phyloP scores from a whole-genome alignment of 1,140 invertebrate species.

The Ylistrum balloti region DNA sequence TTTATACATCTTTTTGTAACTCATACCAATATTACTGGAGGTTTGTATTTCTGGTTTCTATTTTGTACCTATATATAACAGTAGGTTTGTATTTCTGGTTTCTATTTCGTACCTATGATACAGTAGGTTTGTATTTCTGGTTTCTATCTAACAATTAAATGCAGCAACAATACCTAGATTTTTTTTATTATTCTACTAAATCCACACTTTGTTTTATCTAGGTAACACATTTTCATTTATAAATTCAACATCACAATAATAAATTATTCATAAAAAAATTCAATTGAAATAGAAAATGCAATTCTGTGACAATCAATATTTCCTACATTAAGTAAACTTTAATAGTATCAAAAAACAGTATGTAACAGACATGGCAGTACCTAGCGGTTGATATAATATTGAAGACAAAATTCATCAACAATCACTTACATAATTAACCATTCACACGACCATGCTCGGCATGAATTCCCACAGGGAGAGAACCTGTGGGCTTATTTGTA shows the following conservation, averaged over 20 bases:
- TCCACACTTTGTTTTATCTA: not conserved
- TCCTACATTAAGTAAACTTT: conserved; percentile 24
- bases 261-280: not conserved
- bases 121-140: too few species aligned
- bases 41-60: too few species aligned
- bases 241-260: not conserved
- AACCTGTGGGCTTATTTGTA: not conserved
- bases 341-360: conserved; percentile 36
- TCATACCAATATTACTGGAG: too few species aligned
- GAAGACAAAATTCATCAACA: not conserved
- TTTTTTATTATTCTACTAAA: too few species aligned
- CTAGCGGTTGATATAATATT: not conserved
- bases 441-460: not conserved
- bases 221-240: not conserved
- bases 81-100: too few species aligned
- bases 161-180: too few species aligned
- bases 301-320: not conserved
- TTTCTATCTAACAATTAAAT: too few species aligned
- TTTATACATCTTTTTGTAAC: too few species aligned
- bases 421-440: not conserved
- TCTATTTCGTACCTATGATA: too few species aligned
- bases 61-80: too few species aligned
- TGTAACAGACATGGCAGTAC: not conserved
- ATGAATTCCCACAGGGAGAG: not conserved
- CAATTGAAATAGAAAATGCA: not conserved